These are phyloP conservation scores for Neomorphus geoffroyi DNA, from an alignment of 2,797 vertebrate genomes.

Conservation along the genomic window DNA sequence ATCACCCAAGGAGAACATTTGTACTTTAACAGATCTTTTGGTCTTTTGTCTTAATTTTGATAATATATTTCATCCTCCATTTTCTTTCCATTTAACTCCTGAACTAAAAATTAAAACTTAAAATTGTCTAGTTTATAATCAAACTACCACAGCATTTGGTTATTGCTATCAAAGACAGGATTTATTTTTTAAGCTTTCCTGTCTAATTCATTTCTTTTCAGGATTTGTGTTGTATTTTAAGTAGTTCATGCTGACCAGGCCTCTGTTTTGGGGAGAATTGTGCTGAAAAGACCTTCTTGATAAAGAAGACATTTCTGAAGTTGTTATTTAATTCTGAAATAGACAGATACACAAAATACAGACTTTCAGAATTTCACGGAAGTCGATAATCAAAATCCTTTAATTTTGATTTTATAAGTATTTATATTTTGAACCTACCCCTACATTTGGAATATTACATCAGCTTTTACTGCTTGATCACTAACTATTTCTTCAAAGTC, in stretches of 20 bases:
- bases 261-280: neutral
- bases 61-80: neutral
- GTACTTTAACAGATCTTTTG: neutral
- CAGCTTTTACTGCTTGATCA: neutral
- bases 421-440: neutral
- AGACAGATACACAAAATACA: neutral
- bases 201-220: neutral
- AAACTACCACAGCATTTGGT: neutral
- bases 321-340: neutral
- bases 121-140: neutral
- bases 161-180: neutral
- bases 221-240: neutral
- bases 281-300: neutral
- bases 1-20: neutral
- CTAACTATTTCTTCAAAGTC: conserved; percentile 8
- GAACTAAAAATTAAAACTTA: neutral
- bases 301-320: neutral
- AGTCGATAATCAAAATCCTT: neutral
- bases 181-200: neutral
- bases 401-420: neutral
- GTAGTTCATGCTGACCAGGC: neutral
- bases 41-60: neutral
- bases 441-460: neutral
- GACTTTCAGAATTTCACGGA: neutral
- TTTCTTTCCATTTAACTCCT: neutral